Base-by-base conservation (phyloP, 2,888 invertebrate genomes). In the Litoditis marina region DNA sequence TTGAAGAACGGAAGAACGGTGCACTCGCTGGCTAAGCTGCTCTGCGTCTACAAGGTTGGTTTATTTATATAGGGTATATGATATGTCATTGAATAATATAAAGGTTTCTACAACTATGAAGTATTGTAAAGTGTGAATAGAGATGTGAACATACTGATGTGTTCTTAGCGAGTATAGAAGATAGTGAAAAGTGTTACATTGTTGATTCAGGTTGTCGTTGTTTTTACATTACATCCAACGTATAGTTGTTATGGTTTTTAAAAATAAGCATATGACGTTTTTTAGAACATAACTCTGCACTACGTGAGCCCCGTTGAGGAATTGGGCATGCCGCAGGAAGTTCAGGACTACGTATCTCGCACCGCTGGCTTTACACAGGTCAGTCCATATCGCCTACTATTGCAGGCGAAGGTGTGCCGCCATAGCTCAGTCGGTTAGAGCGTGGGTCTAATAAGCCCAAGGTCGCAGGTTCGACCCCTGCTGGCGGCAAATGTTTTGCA, bases 1-100 rank as follows among this genome's bases (percentile, higher is more conserved):
- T 86, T 99, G 75, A 94, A 93, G 84, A 91, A 99, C 84, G 96
- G 98, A 0, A 88, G 98, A 39, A 98, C 98, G 1, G 98, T 98
- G 0, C 98, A 99, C 85, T 98, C 96, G 0, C 86, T 98, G 63
- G 95, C 95, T 5, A 89, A 92, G 68, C 87, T 99, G 11, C 86
- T 99, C 59, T 94, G 94, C 0, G 86, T 93, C 36, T 99, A 99
- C 85, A 91, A 92, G 63, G 72, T 65, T 49, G 11, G 49, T 83
- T 92, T 16, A 19, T 50, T 19, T 3, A 46, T 30, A 25, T 25
- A 30, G n/a, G 11, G 7, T 34, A n/a, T n/a, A n/a, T n/a, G n/a
- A n/a, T n/a, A n/a, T n/a, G n/a, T n/a, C n/a, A n/a, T n/a, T n/a
- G n/a, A n/a, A n/a, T n/a, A n/a, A n/a, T n/a, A n/a, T n/a, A n/a